phyloP scores from a whole-genome alignment of 2,888 invertebrate species.

The Melangyna quadrimaculata region DNA sequence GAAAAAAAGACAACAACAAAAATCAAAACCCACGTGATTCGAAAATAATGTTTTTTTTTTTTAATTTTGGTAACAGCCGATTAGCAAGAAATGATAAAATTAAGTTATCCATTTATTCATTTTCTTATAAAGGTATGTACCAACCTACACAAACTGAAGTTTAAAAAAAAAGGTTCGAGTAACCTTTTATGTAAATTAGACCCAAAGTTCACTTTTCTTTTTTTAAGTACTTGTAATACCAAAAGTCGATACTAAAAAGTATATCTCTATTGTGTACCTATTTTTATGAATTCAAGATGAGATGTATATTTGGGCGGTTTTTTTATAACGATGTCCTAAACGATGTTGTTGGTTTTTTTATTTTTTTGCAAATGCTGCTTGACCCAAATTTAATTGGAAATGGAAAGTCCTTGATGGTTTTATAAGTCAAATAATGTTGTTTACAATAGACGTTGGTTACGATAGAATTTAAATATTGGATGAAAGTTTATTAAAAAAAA shows the following conservation, averaged over 20 bases:
- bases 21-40: slow-evolving; percentile 1
- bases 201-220: background rate
- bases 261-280: background rate
- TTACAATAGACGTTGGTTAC: slow-evolving; percentile 13
- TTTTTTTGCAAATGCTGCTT: slow-evolving; percentile 9
- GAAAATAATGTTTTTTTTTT: background rate
- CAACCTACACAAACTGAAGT: too few relatives aligned
- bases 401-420: background rate
- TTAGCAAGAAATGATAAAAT: background rate
- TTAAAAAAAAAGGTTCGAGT: background rate
- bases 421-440: background rate
- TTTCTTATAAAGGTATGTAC: too few relatives aligned
- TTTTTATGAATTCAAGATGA: slow-evolving; percentile 20
- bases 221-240: background rate
- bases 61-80: background rate
- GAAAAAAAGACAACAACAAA: background rate
- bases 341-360: slow-evolving; percentile 9
- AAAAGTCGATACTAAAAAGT: background rate
- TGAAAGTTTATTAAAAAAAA: too few relatives aligned
- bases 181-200: slow-evolving; percentile 9
- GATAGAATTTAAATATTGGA: background rate
- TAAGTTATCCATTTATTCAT: background rate
- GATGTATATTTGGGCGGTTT: slow-evolving; percentile 11
- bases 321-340: background rate
- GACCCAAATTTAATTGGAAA: slow-evolving; percentile 29